These are phyloP conservation scores for Tapera naevia DNA, from an alignment of 2,797 vertebrate genomes.

Conservation along the genomic window DNA sequence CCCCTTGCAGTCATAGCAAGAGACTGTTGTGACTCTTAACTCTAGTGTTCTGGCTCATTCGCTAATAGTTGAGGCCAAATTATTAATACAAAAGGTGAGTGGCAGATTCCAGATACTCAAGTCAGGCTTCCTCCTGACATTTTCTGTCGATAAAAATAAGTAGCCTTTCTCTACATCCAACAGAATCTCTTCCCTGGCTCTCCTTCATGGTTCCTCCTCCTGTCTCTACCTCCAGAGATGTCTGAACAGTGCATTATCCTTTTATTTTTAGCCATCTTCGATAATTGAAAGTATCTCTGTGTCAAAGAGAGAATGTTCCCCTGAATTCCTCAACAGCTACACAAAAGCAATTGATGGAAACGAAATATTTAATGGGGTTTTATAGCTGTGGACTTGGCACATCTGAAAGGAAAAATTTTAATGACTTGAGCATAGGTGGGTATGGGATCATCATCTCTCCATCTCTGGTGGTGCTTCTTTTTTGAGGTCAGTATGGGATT, in stretches of 20 bases:
- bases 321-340: constrained; percentile 57
- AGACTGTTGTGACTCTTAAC: neutral
- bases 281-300: constrained; percentile 47
- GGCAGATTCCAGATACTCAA: neutral
- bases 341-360: constrained; percentile 40
- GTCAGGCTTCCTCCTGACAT: constrained; percentile 21
- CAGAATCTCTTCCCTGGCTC: constrained; percentile 42
- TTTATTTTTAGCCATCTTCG: constrained; percentile 68
- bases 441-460: neutral
- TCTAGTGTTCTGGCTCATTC: neutral
- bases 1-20: neutral
- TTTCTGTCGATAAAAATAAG: constrained; percentile 36
- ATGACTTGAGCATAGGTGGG: neutral
- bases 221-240: constrained; percentile 60
- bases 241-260: constrained; percentile 63
- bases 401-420: neutral
- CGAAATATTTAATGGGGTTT: constrained; percentile 37
- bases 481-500: neutral
- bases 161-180: constrained; percentile 42
- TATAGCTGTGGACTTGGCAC: neutral
- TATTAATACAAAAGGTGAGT: constrained; percentile 6
- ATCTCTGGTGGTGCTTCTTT: neutral
- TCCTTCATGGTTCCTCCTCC: neutral
- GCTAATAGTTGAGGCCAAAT: neutral
- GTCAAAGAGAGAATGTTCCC: constrained; percentile 23